Conservation (phyloP, 53 echinoderm and acorn worm species). For the Zoroaster sp. region DNA sequence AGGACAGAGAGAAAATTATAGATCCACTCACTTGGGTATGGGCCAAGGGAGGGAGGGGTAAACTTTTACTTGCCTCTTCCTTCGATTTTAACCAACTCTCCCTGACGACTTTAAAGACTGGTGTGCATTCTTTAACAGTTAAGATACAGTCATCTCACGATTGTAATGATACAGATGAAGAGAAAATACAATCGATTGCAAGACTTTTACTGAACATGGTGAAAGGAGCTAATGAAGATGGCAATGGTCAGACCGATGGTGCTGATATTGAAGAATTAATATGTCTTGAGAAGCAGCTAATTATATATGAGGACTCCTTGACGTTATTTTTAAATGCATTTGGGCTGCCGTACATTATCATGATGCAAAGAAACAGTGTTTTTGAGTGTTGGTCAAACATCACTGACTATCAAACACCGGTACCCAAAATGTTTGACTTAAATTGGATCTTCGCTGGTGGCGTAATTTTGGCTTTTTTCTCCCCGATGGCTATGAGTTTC, state of each 20-base stretch:
- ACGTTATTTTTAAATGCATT: conserved; percentile 67
- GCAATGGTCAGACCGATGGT: neutral
- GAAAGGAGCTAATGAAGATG: neutral
- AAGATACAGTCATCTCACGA: conserved; percentile 24
- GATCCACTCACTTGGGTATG: conserved; percentile 79
- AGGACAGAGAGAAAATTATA: conserved; percentile 61
- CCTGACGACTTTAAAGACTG: conserved; percentile 68
- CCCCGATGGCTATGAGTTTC: conserved; percentile 77
- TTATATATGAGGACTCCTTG: conserved; percentile 48
- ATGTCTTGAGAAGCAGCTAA: conserved; percentile 82
- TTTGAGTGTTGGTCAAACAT: conserved; percentile 73
- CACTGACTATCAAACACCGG: neutral
- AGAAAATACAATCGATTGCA: conserved; percentile 59
- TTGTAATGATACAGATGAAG: conserved; percentile 61
- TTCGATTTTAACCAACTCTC: conserved; percentile 90
- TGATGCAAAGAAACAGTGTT: conserved; percentile 75
- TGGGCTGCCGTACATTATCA: conserved; percentile 63
- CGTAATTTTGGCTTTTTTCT: conserved; percentile 73
- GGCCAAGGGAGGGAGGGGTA: conserved; percentile 72
- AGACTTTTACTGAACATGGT: neutral
- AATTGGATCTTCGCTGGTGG: conserved; percentile 67
- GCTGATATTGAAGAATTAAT: conserved; percentile 39
- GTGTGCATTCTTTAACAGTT: conserved; percentile 56
- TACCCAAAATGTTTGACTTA: conserved; percentile 62
- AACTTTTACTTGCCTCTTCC: conserved; percentile 75